These are phyloP conservation scores for Aphrophora alni DNA, from an alignment of 2,888 invertebrate genomes.

Conservation along the genomic window DNA sequence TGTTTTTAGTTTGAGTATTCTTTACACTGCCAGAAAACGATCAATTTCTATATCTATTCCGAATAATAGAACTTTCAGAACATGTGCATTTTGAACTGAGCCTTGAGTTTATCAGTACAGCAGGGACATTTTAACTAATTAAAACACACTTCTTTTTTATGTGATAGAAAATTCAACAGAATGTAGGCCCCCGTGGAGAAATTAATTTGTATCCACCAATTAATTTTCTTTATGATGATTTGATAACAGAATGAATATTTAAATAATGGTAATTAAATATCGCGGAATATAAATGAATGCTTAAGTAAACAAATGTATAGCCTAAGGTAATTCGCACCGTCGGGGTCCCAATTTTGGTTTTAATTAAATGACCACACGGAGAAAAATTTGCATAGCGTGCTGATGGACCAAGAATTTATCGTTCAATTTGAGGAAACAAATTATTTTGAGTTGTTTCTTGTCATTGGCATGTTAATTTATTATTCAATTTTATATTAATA, in stretches of 20 bases:
- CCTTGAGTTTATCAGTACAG: too few species aligned
- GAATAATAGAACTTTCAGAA: too few species aligned
- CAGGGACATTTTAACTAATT: too few species aligned
- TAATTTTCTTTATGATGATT: not conserved
- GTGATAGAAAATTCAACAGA: too few species aligned
- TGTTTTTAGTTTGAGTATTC: too few species aligned
- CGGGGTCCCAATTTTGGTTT: not conserved
- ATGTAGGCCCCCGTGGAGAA: too few species aligned
- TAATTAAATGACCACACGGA: not conserved
- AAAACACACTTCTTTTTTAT: too few species aligned
- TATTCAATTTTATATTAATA: too few species aligned
- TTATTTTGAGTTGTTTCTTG: not conserved
- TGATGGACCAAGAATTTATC: not conserved
- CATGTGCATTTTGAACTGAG: too few species aligned
- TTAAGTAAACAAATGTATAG: not conserved
- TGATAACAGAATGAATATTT: not conserved
- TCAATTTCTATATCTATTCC: too few species aligned
- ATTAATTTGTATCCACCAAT: too few species aligned
- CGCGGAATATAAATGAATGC: not conserved
- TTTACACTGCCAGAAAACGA: too few species aligned
- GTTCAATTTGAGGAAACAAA: not conserved
- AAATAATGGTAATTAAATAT: not conserved
- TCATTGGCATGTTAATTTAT: not conserved
- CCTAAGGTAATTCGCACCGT: not conserved
- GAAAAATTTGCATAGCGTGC: not conserved